Percentiles rank a stretch among this genome's conserved stretches.
Conservation (phyloP, 2,797 vertebrate species). For the Scyliorhinus canicula region DNA sequence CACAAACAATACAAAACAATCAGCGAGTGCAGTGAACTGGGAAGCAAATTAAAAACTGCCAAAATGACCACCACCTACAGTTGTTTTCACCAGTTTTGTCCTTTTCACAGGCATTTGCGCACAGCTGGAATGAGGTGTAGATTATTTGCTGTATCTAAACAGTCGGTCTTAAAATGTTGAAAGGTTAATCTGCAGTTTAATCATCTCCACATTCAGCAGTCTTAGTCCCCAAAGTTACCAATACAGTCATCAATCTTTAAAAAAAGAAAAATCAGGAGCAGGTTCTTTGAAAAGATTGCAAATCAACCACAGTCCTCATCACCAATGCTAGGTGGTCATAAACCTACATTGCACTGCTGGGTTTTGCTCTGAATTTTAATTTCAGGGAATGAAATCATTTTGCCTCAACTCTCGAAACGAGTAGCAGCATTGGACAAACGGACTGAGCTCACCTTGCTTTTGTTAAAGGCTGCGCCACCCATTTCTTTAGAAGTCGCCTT, state of each 20-base stretch:
- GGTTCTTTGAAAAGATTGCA: constrained; percentile 46
- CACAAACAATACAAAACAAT: background rate
- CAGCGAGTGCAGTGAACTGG: no score
- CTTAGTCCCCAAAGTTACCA: constrained; percentile 56
- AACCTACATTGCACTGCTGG: background rate
- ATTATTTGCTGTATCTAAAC: background rate
- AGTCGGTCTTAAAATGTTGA: constrained; percentile 43
- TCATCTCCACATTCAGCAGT: constrained; percentile 57
- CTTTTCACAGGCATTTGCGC: background rate
- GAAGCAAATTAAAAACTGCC: background rate
- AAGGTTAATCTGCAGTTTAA: constrained; percentile 62
- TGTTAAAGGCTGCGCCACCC: constrained; percentile 82
- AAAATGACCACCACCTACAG: background rate
- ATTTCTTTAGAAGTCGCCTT: constrained; percentile 79
- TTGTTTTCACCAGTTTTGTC: background rate
- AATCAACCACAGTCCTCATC: constrained; percentile 40
- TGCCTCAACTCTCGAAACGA: background rate
- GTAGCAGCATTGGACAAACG: background rate
- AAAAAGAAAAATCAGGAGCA: constrained; percentile 50
- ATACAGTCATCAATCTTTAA: constrained; percentile 51
- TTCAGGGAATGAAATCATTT: background rate
- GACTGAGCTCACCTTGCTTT: constrained; percentile 65
- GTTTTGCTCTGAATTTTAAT: background rate
- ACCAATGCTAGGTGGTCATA: no score
- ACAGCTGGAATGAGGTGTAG: background rate